phyloP scores from a whole-genome alignment of 2,113 vertebrate species.

The Oryzias woworae region DNA sequence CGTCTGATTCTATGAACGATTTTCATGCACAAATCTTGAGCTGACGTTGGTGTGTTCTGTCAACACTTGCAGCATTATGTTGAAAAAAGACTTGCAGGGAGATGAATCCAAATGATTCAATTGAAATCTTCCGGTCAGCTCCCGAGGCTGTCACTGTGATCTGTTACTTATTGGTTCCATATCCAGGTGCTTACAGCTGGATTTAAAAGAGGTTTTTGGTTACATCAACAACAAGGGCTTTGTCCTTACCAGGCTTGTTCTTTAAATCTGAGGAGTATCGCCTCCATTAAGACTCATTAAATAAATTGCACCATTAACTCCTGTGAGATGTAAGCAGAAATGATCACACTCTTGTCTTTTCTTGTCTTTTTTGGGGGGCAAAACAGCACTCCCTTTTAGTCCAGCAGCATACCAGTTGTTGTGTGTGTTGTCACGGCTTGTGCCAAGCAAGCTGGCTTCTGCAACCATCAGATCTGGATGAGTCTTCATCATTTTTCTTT shows the following conservation, averaged over 20 bases:
- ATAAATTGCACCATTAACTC: slow-evolving; percentile 8
- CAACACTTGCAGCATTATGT: neutral
- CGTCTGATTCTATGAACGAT: no score
- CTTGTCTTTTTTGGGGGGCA: neutral
- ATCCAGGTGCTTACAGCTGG: slow-evolving; percentile 35
- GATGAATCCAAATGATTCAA: neutral
- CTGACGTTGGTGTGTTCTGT: neutral
- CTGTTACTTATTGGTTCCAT: slow-evolving; percentile 6
- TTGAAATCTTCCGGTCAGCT: slow-evolving; percentile 20
- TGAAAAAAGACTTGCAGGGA: neutral
- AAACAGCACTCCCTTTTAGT: neutral
- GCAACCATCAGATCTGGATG: no score
- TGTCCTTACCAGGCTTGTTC: neutral
- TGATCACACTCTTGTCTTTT: no score
- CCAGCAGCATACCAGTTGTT: neutral
- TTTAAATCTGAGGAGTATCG: neutral
- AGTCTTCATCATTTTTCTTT: neutral
- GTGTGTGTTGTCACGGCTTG: neutral
- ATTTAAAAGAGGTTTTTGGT: slow-evolving; percentile 8
- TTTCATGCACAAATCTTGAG: neutral
- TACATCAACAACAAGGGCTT: neutral
- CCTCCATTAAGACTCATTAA: slow-evolving; percentile 18
- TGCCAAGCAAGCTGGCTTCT: no score
- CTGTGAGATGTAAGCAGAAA: neutral
- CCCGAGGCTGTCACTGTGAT: slow-evolving; percentile 21